Evolutionary conservation across 2,888 invertebrate species (phyloP).

Genomic region (Aricia artaxerxes): DNA sequence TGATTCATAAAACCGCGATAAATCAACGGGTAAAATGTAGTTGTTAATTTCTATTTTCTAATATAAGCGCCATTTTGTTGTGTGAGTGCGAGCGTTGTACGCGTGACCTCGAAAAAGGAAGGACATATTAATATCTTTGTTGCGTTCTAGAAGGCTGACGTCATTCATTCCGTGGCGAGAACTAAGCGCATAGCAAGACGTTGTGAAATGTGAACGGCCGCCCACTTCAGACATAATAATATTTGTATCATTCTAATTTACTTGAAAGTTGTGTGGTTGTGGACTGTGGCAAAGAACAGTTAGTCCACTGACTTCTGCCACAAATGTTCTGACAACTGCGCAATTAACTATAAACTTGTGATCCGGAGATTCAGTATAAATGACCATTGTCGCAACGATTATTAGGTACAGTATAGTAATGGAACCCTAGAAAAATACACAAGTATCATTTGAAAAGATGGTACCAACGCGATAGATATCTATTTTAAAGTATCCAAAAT

Average conservation of each 20-base stretch:
- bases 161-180: conserved; percentile 66
- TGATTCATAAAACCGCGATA: conserved; percentile 9
- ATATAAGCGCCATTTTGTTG: conserved; percentile 49
- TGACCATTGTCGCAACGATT: conserved; percentile 73
- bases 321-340: conserved; percentile 71
- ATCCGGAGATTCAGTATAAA: conserved; percentile 64
- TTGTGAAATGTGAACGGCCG: conserved; percentile 80
- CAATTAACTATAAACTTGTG: conserved; percentile 46
- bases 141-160: conserved; percentile 77
- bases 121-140: conserved; percentile 53
- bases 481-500: not conserved
- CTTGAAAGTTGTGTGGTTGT: conserved; percentile 77
- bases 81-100: conserved; percentile 70
- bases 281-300: conserved; percentile 77
- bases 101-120: conserved; percentile 74
- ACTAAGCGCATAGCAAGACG: conserved; percentile 66
- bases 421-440: conserved; percentile 37
- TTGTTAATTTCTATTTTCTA: conserved; percentile 41
- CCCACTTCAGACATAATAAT: conserved; percentile 66
- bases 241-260: conserved; percentile 66
- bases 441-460: conserved; percentile 32
- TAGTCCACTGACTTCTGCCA: conserved; percentile 72
- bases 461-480: not conserved
- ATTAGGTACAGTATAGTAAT: conserved; percentile 73
- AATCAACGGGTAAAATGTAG: not conserved